Percentiles rank a stretch among this genome's conserved stretches.
Evolutionary conservation across 2,888 invertebrate genomes (phyloP).

Genomic region (Acleris emargana): DNA sequence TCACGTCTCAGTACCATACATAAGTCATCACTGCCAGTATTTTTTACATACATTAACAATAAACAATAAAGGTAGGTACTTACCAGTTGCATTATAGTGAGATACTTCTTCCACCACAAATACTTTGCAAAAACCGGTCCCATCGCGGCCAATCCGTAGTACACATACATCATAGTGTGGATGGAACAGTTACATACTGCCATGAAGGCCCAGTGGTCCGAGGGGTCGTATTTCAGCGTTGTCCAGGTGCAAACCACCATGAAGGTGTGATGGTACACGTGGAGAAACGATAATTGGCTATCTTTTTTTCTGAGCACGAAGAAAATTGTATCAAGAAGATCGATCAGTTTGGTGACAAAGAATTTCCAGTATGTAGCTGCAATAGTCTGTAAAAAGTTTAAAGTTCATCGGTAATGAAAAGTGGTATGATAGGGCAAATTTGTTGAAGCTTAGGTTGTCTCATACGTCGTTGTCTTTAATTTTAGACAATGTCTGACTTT

Average conservation of each 20-base stretch:
- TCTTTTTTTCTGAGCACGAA: constrained; percentile 90
- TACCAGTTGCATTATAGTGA: constrained; percentile 89
- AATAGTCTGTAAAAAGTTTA: constrained; percentile 45
- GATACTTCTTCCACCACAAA: constrained; percentile 93
- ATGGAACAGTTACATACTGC: constrained; percentile 87
- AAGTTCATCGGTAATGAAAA: not conserved
- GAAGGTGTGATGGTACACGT: constrained; percentile 92
- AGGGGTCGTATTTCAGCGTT: constrained; percentile 87
- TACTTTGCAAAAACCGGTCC: constrained; percentile 87
- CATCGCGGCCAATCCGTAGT: constrained; percentile 88
- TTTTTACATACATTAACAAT: too few relatives aligned
- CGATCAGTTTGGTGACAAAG: constrained; percentile 88
- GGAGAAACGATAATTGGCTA: constrained; percentile 91
- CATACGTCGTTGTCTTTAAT: too few relatives aligned
- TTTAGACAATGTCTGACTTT: too few relatives aligned
- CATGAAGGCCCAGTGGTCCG: constrained; percentile 88
- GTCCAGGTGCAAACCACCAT: constrained; percentile 89
- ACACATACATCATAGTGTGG: constrained; percentile 89
- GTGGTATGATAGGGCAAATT: not conserved
- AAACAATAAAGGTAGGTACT: too few relatives aligned
- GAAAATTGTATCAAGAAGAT: constrained; percentile 89
- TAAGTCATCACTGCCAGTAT: too few relatives aligned
- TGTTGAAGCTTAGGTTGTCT: too few relatives aligned
- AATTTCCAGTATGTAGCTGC: constrained; percentile 83
- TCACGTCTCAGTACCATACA: too few relatives aligned